These are phyloP conservation scores for Crotalus helleri DNA, from an alignment of 2,113 vertebrate species.

Conservation along the genomic window DNA sequence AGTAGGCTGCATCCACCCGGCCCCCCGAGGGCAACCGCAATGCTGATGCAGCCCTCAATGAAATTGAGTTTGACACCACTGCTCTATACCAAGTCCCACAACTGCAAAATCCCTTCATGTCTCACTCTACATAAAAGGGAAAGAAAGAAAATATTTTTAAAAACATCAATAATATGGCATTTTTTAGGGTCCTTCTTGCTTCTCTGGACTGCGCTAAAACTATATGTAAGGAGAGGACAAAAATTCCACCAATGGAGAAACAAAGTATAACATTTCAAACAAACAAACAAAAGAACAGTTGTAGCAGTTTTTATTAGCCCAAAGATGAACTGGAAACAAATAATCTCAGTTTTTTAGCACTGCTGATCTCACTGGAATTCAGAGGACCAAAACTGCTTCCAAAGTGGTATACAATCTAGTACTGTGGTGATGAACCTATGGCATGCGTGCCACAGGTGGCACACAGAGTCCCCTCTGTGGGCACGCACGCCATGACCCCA, in stretches of 20 bases:
- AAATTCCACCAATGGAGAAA: not conserved
- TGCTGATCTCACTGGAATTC: not conserved
- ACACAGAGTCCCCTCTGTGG: no score
- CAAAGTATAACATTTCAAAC: not conserved
- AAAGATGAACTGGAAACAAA: not conserved
- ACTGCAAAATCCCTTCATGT: not conserved
- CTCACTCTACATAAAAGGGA: not conserved
- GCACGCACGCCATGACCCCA: no score
- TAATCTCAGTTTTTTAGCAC: not conserved
- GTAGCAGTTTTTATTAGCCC: not conserved
- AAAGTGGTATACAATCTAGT: not conserved
- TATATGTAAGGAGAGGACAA: not conserved
- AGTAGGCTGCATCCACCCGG: no score
- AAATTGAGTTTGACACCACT: no score
- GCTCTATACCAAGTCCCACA: not conserved
- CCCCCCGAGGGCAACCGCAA: no score
- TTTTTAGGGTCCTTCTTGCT: not conserved
- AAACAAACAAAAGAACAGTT: not conserved
- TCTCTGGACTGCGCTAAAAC: not conserved
- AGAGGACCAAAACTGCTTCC: not conserved
- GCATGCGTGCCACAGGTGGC: no score
- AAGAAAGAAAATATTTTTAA: not conserved
- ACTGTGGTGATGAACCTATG: no score
- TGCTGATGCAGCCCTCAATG: no score
- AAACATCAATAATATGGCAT: not conserved